These are phyloP conservation scores for Heliconius himera DNA, from an alignment of 1,140 invertebrate genomes.

Conservation along the genomic window DNA sequence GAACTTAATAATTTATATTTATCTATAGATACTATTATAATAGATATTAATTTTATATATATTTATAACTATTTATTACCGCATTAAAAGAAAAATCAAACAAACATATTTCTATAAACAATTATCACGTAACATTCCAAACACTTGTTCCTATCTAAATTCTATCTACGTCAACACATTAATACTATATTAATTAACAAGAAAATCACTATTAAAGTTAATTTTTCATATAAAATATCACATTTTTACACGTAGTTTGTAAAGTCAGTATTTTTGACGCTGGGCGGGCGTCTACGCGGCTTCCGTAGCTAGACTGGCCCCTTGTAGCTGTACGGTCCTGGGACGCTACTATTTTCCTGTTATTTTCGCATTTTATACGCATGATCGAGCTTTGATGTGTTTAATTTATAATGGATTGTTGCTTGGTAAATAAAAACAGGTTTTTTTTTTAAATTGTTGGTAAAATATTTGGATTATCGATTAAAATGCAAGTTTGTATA, in stretches of 20 bases:
- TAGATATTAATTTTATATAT: not conserved
- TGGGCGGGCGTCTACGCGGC: conserved; percentile 29
- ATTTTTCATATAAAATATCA: not conserved
- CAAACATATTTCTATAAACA: not conserved
- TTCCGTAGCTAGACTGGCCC: conserved; percentile 19
- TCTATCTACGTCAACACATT: not conserved
- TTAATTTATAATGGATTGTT: not conserved
- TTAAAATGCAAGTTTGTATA: no score
- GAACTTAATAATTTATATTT: not conserved
- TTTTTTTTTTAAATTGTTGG: no score
- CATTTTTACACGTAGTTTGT: not conserved
- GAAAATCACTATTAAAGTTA: not conserved
- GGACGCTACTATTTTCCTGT: conserved; percentile 16
- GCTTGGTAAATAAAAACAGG: not conserved
- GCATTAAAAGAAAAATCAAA: not conserved
- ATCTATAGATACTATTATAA: not conserved
- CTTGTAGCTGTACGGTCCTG: conserved; percentile 20
- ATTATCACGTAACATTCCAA: not conserved
- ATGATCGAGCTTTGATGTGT: not conserved
- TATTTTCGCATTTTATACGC: conserved; percentile 10
- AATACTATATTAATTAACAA: not conserved
- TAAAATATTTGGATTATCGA: no score
- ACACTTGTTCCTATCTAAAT: conserved; percentile 11
- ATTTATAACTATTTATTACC: not conserved
- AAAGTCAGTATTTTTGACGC: not conserved